These are phyloP conservation scores for Apostichopus leukothele DNA, from an alignment of 53 echinoderm and acorn worm genomes.

Conservation along the genomic window DNA sequence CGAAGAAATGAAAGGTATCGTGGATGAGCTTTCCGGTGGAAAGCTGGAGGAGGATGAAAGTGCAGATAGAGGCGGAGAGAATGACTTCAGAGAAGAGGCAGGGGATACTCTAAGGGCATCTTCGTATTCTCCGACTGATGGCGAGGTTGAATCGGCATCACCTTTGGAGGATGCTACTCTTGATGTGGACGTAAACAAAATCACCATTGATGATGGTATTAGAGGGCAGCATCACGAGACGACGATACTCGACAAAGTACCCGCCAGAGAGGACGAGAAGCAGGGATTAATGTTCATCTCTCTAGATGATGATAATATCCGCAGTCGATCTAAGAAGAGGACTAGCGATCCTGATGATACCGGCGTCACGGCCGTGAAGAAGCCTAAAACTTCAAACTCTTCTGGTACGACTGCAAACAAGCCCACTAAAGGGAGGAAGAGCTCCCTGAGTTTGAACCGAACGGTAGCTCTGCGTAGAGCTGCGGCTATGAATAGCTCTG, in stretches of 20 bases:
- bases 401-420: neutral
- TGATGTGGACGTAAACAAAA: neutral
- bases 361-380: neutral
- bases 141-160: neutral
- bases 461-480: conserved; percentile 75
- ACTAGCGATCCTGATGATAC: neutral
- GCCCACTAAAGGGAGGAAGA: conserved; percentile 12
- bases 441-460: conserved; percentile 56
- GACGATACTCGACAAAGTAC: neutral
- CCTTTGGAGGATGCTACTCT: neutral
- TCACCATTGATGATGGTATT: neutral
- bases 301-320: neutral
- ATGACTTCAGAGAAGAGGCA: neutral
- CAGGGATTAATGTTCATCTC: conserved; percentile 16
- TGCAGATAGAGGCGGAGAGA: neutral
- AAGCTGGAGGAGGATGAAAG: neutral
- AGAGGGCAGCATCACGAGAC: neutral
- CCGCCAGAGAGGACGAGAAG: neutral
- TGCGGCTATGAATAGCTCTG: conserved; percentile 56
- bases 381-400: neutral
- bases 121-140: neutral
- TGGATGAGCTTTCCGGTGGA: neutral
- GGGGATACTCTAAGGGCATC: no score
- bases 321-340: neutral
- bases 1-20: neutral